These are phyloP conservation scores for Thysanoteuthis rhombus DNA, from an alignment of 2,888 invertebrate genomes.

Conservation along the genomic window DNA sequence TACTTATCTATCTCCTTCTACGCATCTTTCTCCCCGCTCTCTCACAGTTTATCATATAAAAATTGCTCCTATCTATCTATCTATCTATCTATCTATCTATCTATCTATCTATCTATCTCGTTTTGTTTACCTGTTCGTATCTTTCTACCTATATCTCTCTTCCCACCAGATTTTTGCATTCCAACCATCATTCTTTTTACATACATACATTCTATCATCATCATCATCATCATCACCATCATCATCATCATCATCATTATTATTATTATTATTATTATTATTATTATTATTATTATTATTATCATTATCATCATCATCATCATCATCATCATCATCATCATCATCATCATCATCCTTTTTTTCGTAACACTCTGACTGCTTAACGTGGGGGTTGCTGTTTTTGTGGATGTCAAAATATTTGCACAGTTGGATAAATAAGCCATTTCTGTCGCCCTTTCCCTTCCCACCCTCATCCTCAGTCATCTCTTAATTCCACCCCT, in stretches of 20 bases:
- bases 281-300: too few relatives aligned
- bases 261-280: too few relatives aligned
- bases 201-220: neutral
- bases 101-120: neutral
- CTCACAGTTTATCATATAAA: too few relatives aligned
- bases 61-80: too few relatives aligned
- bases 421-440: slow-evolving; percentile 12
- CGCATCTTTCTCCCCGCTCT: too few relatives aligned
- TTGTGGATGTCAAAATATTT: slow-evolving; percentile 12
- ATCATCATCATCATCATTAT: neutral
- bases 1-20: too few relatives aligned
- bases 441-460: neutral
- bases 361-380: too few relatives aligned
- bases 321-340: neutral
- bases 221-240: neutral
- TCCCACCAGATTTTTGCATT: neutral
- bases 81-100: neutral
- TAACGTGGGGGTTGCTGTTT: neutral
- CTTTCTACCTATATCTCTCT: neutral
- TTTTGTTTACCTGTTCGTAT: too few relatives aligned
- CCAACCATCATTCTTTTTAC: neutral
- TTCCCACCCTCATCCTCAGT: neutral
- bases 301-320: neutral
- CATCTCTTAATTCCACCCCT: neutral
- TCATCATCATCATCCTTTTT: neutral